Base-by-base conservation (phyloP, 2,113 vertebrate genomes). In the Benitochromis conjunctus region DNA sequence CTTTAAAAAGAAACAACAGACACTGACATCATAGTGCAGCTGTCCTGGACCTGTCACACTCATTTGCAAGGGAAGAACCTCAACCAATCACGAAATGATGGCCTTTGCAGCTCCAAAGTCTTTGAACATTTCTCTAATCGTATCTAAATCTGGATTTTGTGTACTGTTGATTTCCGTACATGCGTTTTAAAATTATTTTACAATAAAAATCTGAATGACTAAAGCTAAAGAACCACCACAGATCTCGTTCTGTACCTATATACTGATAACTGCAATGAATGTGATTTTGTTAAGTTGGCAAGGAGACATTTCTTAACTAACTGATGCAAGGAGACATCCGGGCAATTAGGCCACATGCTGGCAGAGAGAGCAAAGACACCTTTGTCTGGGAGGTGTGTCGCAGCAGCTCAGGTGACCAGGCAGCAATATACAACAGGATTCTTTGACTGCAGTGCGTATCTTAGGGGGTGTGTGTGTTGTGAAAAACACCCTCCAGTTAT, bases 321-420 rank as follows among this genome's bases (percentile, higher is more conserved):
- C 5, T 1, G 57, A 31, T 60, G 26, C 26, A 60, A 31, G 57
- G 26, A 79, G 56, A 89, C 83, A 58, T 56, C 43, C 77, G 29
- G 64, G 80, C 66, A 83, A 89, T 46, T 56, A 21, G 60, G 83
- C 36, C 85, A 78, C 82, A 84, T 78, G 85, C 78, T 89, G 83
- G 51, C 74, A 51, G 77, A 81, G 38, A 79, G 36, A 84, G 86
- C 51, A 69, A 48, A 89, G 79, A 26, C 29, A 10, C 41, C 76
- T 90, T 88, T 91, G 86, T 92, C 80, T 76, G 46, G 38, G 46
- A 82, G 85, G 83, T 87, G 91, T 85, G 86, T 51, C 78, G 76
- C 29, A 10, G 74, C 78, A 29, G 78, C 83, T 66, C 79, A 7
- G 54, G 51, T 64, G 79, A 55, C 55, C 24, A 79, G 71, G 62